phyloP scores from a whole-genome alignment of 1,140 invertebrate genomes.

The Ganaspis sp. region DNA sequence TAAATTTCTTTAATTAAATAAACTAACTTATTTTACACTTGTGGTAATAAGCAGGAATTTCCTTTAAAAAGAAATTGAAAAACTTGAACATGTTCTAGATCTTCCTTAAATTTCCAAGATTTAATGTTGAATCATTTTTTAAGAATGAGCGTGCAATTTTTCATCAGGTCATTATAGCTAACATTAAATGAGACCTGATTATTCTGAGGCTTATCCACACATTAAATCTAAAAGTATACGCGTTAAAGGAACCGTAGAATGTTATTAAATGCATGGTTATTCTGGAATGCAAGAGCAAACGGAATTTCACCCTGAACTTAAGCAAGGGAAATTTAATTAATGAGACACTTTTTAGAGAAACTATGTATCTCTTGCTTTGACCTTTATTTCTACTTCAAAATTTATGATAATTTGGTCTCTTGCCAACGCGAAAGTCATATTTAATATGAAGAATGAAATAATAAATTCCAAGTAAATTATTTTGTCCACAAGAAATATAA shows the following conservation, averaged over 20 bases:
- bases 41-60: no score
- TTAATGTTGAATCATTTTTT: background rate
- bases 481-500: no score
- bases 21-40: conserved; percentile 36
- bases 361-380: no score
- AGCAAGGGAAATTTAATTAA: conserved; percentile 55
- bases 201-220: conserved; percentile 52
- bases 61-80: background rate
- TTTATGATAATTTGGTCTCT: no score
- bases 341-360: conserved; percentile 52
- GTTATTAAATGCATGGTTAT: conserved; percentile 51
- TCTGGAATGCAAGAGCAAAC: conserved; percentile 41
- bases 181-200: conserved; percentile 55
- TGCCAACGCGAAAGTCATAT: no score
- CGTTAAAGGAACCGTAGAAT: conserved; percentile 37
- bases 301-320: conserved; percentile 49
- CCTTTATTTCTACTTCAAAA: no score
- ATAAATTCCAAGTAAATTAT: no score
- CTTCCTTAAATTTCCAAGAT: background rate
- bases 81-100: background rate
- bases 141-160: conserved; percentile 40
- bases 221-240: conserved; percentile 52
- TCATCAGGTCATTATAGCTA: conserved; percentile 47
- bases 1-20: no score
- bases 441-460: no score